phyloP scores from a whole-genome alignment of 2,797 vertebrate species.

The Channa striata region DNA sequence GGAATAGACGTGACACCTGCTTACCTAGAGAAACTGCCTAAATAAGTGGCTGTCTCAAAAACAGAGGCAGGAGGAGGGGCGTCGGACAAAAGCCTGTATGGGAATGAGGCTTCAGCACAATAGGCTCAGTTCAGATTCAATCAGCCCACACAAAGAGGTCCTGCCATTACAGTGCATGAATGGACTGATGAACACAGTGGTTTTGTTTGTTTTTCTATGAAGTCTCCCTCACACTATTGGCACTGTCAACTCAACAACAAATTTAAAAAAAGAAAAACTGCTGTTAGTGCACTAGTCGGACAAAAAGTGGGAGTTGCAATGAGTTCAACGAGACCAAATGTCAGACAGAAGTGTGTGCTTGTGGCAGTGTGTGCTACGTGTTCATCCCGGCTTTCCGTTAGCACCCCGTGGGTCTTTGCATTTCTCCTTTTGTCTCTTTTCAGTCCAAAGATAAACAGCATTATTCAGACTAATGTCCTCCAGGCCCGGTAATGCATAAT shows the following conservation, averaged over 20 bases:
- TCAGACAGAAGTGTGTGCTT: constrained; percentile 45
- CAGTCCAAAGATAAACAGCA: constrained; percentile 54
- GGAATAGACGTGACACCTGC: constrained; percentile 78
- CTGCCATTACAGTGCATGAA: constrained; percentile 68
- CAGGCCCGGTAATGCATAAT: constrained; percentile 62
- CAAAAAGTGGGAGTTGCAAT: constrained; percentile 56
- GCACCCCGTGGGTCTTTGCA: constrained; percentile 9
- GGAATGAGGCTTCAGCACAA: constrained; percentile 68
- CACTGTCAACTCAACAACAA: constrained; percentile 53
- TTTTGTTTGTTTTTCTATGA: constrained; percentile 67
- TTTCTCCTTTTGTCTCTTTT: constrained; percentile 40
- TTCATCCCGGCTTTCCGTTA: constrained; percentile 33
- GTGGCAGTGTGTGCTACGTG: constrained; percentile 1
- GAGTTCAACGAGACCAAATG: constrained; percentile 58
- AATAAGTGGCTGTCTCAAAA: constrained; percentile 68
- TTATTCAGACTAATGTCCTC: constrained; percentile 63
- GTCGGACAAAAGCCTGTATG: constrained; percentile 62
- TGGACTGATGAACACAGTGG: constrained; percentile 68
- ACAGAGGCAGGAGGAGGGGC: constrained; percentile 44
- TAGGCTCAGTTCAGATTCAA: constrained; percentile 71
- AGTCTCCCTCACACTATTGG: constrained; percentile 70
- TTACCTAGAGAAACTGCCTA: constrained; percentile 74
- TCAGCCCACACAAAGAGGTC: constrained; percentile 71
- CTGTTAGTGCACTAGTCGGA: constrained; percentile 55
- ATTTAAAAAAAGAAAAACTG: constrained; percentile 36